These are phyloP conservation scores for Mantis religiosa DNA, from an alignment of 2,888 invertebrate genomes.

Conservation along the genomic window DNA sequence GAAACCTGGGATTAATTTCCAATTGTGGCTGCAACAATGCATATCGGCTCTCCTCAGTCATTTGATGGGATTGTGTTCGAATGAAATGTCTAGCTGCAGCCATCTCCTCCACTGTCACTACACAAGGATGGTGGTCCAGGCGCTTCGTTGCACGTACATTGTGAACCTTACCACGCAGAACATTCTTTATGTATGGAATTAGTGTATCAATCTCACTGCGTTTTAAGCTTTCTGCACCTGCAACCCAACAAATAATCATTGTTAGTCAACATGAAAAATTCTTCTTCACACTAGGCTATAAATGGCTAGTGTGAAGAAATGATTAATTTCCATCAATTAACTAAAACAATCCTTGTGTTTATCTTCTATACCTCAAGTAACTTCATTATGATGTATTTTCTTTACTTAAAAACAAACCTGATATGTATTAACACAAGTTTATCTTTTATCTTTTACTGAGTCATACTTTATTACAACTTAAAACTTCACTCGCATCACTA, in stretches of 20 bases:
- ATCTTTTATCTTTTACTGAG: too few species aligned
- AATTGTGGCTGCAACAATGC: conserved; percentile 84
- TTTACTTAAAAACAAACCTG: too few species aligned
- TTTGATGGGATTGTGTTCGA: conserved; percentile 75
- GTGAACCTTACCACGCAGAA: conserved; percentile 73
- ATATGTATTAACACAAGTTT: too few species aligned
- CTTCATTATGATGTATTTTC: too few species aligned
- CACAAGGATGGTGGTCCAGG: conserved; percentile 87
- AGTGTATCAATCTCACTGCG: conserved; percentile 74
- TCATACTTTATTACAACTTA: too few species aligned
- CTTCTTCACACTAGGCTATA: too few species aligned
- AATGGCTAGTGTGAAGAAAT: too few species aligned
- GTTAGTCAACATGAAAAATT: too few species aligned
- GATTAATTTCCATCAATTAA: too few species aligned
- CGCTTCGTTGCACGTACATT: conserved; percentile 79
- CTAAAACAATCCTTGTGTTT: background rate
- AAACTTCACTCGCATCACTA: too few species aligned
- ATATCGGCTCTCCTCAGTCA: conserved; percentile 80
- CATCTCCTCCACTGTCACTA: conserved; percentile 94
- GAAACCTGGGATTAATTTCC: conserved; percentile 88
- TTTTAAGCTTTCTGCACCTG: conserved; percentile 65
- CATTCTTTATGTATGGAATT: conserved; percentile 71
- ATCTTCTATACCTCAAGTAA: background rate
- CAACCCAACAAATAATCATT: background rate
- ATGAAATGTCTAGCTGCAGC: conserved; percentile 93